Conservation (phyloP, 2,113 vertebrate genomes). For the Callipepla squamata region DNA sequence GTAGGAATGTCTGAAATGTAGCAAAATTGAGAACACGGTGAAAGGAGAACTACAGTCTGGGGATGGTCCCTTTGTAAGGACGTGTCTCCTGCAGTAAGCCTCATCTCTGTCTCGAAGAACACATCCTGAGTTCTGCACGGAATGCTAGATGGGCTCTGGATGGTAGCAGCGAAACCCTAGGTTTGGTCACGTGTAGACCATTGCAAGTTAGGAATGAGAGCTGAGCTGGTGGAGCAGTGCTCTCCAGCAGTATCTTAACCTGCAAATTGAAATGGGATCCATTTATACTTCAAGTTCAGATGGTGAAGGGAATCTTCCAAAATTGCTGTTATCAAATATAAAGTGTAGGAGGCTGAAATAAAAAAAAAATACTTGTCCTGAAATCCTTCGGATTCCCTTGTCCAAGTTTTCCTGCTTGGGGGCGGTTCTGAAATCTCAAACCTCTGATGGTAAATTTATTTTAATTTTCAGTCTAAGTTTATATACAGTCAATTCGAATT, state of each 20-base stretch:
- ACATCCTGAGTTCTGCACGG: too few relatives aligned
- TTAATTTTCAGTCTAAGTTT: constrained; percentile 27
- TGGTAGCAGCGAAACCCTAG: neutral
- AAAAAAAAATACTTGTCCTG: neutral
- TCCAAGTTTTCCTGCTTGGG: neutral
- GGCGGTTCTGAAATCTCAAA: neutral
- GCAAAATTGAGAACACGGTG: fast-evolving
- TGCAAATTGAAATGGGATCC: neutral
- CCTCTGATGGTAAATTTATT: neutral
- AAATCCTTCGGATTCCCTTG: neutral
- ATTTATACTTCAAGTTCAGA: neutral
- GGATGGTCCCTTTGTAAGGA: neutral
- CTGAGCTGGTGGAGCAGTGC: neutral
- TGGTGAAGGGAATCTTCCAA: neutral
- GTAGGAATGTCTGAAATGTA: neutral
- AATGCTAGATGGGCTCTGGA: neutral
- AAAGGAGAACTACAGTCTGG: neutral
- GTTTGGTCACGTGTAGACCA: neutral
- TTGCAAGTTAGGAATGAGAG: neutral
- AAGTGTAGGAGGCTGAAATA: neutral
- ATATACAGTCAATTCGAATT: constrained; percentile 24
- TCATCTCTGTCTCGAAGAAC: neutral
- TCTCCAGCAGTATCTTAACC: neutral
- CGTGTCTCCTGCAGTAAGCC: neutral
- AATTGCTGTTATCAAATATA: neutral